phyloP scores from a whole-genome alignment of 2,113 vertebrate genomes.

The Marmota monax region DNA sequence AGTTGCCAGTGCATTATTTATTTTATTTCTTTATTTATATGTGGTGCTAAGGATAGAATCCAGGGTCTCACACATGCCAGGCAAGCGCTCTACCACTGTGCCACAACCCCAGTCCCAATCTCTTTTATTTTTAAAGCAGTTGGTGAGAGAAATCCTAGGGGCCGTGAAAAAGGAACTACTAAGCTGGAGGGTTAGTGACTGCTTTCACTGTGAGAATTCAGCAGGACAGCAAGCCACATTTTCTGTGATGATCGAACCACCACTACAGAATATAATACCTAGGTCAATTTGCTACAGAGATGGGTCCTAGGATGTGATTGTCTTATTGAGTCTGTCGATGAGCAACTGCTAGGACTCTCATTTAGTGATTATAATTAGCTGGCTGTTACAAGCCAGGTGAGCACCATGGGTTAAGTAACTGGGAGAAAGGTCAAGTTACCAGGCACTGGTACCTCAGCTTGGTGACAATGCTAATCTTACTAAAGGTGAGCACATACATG shows the following conservation, averaged over 20 bases:
- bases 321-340: conserved; percentile 77
- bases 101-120: too few species aligned
- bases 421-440: conserved; percentile 69
- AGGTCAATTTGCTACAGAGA: conserved; percentile 69
- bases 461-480: conserved; percentile 69
- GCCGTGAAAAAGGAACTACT: conserved; percentile 86
- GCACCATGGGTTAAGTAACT: conserved; percentile 76
- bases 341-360: conserved; percentile 85
- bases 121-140: conserved; percentile 68
- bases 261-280: conserved; percentile 84
- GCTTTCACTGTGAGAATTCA: conserved; percentile 82
- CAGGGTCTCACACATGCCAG: too few species aligned
- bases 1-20: too few species aligned
- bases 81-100: too few species aligned
- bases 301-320: conserved; percentile 55
- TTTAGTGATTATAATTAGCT: conserved; percentile 92
- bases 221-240: conserved; percentile 84
- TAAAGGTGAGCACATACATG: conserved; percentile 80
- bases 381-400: conserved; percentile 83
- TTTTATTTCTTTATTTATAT: too few species aligned
- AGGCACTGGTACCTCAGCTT: conserved; percentile 56
- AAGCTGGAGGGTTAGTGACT: conserved; percentile 82
- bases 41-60: too few species aligned
- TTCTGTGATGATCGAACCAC: conserved; percentile 55
- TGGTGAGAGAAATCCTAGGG: conserved; percentile 86